Percentiles rank a stretch among this genome's conserved stretches.
Conservation (phyloP, 1,140 invertebrate species). For the Zaprionus taronus region DNA sequence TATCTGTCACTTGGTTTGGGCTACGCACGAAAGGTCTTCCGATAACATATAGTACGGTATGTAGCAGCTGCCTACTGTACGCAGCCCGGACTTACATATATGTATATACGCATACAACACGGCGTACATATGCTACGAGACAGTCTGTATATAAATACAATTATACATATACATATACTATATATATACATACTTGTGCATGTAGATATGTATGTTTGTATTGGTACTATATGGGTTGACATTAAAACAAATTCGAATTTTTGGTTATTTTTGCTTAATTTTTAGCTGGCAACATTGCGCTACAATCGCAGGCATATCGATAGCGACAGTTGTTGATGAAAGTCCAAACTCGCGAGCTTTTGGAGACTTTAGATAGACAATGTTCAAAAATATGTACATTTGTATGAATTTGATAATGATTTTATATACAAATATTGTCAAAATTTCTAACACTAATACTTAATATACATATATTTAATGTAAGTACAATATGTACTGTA, state of each 20-base stretch:
- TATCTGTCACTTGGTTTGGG: constrained; percentile 14
- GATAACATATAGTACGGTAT: constrained; percentile 1
- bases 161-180: constrained; percentile 4
- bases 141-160: background rate
- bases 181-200: constrained; percentile 8
- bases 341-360: too few species aligned
- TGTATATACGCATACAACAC: background rate
- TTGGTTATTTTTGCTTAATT: constrained; percentile 37
- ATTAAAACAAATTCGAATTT: constrained; percentile 42
- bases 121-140: background rate
- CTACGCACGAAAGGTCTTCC: constrained; percentile 23
- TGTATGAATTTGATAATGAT: too few species aligned
- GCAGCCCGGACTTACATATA: background rate
- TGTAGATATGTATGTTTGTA: constrained; percentile 9
- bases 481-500: too few species aligned
- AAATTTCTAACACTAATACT: too few species aligned
- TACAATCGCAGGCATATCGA: constrained; percentile 12
- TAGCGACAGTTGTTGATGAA: background rate
- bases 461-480: too few species aligned
- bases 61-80: constrained; percentile 18
- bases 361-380: too few species aligned
- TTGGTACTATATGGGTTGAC: constrained; percentile 43
- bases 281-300: constrained; percentile 15
- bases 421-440: too few species aligned
- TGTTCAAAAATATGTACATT: too few species aligned